phyloP scores from a whole-genome alignment of 2,797 vertebrate species.

The Syncerus caffer region DNA sequence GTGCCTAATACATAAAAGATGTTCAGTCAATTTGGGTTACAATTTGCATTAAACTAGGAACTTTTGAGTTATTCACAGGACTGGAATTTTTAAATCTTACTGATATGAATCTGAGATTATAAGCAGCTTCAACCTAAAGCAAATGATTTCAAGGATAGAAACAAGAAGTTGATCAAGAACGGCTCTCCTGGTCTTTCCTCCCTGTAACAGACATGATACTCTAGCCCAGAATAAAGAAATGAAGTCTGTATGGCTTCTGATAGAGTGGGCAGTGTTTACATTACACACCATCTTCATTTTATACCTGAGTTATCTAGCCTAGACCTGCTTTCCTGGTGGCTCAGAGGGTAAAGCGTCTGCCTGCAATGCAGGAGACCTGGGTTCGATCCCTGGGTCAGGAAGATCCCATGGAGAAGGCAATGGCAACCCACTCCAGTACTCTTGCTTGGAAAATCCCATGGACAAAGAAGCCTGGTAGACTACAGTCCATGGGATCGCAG shows the following conservation, averaged over 20 bases:
- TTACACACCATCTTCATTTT: neutral
- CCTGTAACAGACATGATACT: neutral
- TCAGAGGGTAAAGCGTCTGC: too few species aligned
- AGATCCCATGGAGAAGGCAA: too few species aligned
- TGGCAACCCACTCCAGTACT: too few species aligned
- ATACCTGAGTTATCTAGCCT: neutral
- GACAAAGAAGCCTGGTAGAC: too few species aligned
- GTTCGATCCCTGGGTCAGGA: too few species aligned
- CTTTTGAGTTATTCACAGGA: neutral
- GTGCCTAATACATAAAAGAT: neutral
- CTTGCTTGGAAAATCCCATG: too few species aligned
- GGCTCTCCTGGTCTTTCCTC: neutral
- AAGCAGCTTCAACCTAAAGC: neutral
- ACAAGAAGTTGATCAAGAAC: neutral
- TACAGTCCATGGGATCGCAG: too few species aligned
- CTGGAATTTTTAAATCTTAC: neutral
- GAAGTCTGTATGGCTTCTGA: neutral
- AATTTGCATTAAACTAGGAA: neutral
- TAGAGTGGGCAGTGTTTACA: rapidly evolving
- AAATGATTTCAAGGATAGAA: neutral
- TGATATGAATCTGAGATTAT: neutral
- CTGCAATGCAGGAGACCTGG: too few species aligned
- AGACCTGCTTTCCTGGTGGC: too few species aligned
- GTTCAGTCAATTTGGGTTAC: neutral
- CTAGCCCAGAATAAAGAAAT: neutral